Conservation (phyloP, 2,888 invertebrate genomes). For the Trichogramma dendrolimi region DNA sequence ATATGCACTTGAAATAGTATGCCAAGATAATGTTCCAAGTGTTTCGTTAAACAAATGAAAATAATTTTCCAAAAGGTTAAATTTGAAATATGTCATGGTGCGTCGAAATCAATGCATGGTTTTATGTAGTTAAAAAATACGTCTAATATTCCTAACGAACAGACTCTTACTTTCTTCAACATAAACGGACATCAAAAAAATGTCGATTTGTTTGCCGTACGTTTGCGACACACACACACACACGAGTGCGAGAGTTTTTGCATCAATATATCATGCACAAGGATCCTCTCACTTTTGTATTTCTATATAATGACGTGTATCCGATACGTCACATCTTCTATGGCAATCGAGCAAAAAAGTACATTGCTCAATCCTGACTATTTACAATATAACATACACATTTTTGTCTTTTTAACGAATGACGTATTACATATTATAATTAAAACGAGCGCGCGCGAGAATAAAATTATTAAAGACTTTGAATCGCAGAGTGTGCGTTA, state of each 20-base stretch:
- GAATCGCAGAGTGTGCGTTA: background rate
- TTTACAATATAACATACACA: conserved; percentile 14
- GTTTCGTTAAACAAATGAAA: too few relatives aligned
- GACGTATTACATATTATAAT: background rate
- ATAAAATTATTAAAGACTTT: background rate
- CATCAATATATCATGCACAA: background rate
- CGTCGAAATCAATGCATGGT: too few relatives aligned
- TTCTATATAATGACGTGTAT: conserved; percentile 8
- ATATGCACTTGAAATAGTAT: too few relatives aligned
- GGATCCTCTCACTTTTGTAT: conserved; percentile 12
- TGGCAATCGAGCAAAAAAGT: conserved; percentile 12
- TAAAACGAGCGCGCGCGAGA: background rate
- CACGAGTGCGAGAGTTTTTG: background rate
- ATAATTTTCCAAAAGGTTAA: too few relatives aligned
- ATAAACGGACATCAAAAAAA: too few relatives aligned
- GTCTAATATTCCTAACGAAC: too few relatives aligned
- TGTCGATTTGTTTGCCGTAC: conserved; percentile 37
- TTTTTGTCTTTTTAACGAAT: too few relatives aligned
- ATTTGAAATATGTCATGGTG: too few relatives aligned
- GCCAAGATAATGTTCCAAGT: too few relatives aligned
- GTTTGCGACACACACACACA: too few relatives aligned
- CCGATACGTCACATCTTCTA: conserved; percentile 1
- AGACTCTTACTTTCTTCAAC: too few relatives aligned
- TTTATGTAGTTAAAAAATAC: too few relatives aligned
- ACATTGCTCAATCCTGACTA: conserved; percentile 15